Percentiles rank a stretch among this genome's conserved stretches.
Conservation (phyloP, 2,113 vertebrate species). For the Cheirogaleus medius region DNA sequence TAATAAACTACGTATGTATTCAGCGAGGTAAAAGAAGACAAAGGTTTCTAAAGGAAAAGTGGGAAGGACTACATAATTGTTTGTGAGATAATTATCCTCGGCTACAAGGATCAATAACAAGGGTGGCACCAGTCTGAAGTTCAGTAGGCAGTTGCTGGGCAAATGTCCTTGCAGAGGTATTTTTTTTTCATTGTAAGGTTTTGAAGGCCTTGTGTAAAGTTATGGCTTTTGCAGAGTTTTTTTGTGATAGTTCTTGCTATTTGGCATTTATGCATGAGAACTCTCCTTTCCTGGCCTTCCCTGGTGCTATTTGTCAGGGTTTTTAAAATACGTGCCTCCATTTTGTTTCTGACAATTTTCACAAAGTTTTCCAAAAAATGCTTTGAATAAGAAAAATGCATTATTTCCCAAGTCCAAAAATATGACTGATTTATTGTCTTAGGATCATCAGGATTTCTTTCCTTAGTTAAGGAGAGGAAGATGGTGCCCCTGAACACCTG, state of each 20-base stretch:
- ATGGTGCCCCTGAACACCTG: neutral
- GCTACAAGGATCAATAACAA: neutral
- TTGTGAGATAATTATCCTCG: neutral
- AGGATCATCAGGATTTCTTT: neutral
- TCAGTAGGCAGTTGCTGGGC: neutral
- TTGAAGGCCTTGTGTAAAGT: neutral
- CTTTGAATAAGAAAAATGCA: neutral
- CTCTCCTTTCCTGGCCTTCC: neutral
- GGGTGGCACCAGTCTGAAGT: neutral
- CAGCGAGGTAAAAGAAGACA: neutral
- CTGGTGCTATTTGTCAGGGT: neutral
- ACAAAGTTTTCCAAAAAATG: neutral
- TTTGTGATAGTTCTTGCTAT: neutral
- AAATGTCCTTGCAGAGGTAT: neutral
- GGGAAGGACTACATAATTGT: neutral
- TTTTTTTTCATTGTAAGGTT: neutral
- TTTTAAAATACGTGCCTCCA: neutral
- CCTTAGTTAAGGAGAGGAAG: neutral
- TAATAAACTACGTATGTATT: neutral
- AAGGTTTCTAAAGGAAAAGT: neutral
- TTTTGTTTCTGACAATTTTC: neutral
- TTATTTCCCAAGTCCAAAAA: neutral
- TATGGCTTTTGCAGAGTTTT: neutral
- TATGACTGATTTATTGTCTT: neutral
- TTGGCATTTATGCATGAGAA: neutral